Evolutionary conservation across 2,113 vertebrate species (phyloP).

Genomic region (Sinocyclocheilus anophthalmus): DNA sequence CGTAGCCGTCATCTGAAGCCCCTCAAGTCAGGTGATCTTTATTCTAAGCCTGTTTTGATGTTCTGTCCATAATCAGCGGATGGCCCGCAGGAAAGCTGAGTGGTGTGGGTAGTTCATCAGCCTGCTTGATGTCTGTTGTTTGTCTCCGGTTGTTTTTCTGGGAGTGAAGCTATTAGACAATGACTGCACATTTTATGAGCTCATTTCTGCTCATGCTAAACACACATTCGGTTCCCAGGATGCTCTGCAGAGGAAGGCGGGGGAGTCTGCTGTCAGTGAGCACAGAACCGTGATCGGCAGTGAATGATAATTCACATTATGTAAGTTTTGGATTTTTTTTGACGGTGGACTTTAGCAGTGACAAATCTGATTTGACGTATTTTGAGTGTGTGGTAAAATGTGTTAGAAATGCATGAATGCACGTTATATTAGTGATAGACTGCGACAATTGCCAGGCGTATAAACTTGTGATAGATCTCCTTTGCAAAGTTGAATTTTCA

Average conservation of each 20-base stretch:
- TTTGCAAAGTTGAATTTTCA: not conserved
- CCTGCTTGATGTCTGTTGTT: conserved; percentile 57
- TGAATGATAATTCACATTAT: conserved; percentile 19
- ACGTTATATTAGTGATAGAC: not conserved
- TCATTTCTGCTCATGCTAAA: conserved; percentile 67
- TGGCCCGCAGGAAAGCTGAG: not conserved
- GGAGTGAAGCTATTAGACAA: conserved; percentile 68
- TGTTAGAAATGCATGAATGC: not conserved
- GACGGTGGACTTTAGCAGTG: not conserved
- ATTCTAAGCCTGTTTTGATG: conserved; percentile 18
- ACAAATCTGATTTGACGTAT: not conserved
- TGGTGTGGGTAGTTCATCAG: conserved; percentile 6
- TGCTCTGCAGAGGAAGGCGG: conserved; percentile 14
- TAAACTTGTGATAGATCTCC: too few species aligned
- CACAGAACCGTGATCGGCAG: not conserved
- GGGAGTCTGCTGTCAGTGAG: conserved; percentile 1
- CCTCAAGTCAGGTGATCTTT: conserved; percentile 27
- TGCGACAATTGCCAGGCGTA: not conserved
- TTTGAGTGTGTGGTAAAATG: not conserved
- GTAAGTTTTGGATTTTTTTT: not conserved
- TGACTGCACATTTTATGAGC: conserved; percentile 66
- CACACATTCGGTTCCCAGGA: conserved; percentile 44
- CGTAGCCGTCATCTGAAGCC: not conserved
- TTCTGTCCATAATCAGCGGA: conserved; percentile 11
- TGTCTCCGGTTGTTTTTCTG: conserved; percentile 61